These are phyloP conservation scores for Drosophila borealis DNA, from an alignment of 2,888 invertebrate genomes.

Conservation along the genomic window DNA sequence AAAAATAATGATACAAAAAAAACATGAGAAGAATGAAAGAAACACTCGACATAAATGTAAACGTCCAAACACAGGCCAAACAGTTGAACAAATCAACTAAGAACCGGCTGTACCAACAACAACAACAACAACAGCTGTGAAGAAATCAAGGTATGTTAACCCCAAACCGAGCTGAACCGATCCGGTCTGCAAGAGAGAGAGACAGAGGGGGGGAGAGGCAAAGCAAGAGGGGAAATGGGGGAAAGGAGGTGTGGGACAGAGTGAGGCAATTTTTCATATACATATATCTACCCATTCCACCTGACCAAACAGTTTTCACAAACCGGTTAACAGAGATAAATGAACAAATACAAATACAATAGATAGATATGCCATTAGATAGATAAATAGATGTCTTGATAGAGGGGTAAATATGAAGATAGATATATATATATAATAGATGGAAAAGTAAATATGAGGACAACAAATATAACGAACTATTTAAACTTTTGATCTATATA, in stretches of 20 bases:
- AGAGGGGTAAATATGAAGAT: background rate
- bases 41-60: slow-evolving; percentile 39
- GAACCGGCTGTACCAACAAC: slow-evolving; percentile 64
- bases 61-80: slow-evolving; percentile 54
- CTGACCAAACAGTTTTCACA: slow-evolving; percentile 38
- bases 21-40: slow-evolving; percentile 5
- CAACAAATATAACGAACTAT: too few species aligned
- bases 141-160: slow-evolving; percentile 66
- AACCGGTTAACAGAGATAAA: slow-evolving; percentile 44
- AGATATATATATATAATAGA: background rate
- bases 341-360: slow-evolving; percentile 11
- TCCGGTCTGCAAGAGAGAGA: slow-evolving; percentile 36
- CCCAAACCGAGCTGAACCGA: slow-evolving; percentile 42
- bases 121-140: slow-evolving; percentile 31
- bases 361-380: slow-evolving; percentile 13
- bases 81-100: slow-evolving; percentile 54
- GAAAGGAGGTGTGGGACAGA: background rate
- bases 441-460: too few species aligned
- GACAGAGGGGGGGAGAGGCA: background rate
- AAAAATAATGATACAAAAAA: too few species aligned
- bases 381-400: slow-evolving; percentile 6
- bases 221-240: background rate
- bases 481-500: too few species aligned
- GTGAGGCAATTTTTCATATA: slow-evolving; percentile 33
- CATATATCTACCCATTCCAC: slow-evolving; percentile 8